Conservation (phyloP, 2,797 vertebrate genomes). For the Characodon lateralis region DNA sequence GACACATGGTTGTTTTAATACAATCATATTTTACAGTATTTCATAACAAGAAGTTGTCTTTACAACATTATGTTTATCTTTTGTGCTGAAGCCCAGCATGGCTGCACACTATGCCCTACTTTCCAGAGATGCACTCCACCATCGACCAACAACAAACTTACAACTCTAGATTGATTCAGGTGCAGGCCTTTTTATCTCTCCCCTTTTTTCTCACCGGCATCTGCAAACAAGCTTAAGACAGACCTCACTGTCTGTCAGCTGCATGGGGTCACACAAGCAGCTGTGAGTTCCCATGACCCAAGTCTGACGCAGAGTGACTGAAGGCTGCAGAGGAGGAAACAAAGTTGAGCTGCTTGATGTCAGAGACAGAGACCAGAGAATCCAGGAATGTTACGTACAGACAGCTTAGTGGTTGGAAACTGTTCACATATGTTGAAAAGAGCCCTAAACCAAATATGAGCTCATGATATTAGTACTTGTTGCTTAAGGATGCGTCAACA, state of each 20-base stretch:
- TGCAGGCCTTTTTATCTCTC: constrained; percentile 47
- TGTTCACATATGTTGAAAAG: not conserved
- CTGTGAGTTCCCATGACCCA: constrained; percentile 75
- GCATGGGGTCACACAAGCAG: constrained; percentile 59
- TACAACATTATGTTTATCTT: constrained; percentile 7
- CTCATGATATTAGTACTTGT: not conserved
- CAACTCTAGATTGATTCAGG: constrained; percentile 67
- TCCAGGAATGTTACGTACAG: not conserved
- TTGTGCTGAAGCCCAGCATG: constrained; percentile 35
- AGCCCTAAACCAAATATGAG: not conserved
- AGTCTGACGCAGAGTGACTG: constrained; percentile 44
- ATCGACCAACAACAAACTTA: constrained; percentile 40
- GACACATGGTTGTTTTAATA: not conserved
- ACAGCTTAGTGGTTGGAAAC: not conserved
- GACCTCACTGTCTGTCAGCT: constrained; percentile 46
- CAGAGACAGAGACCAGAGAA: constrained; percentile 17
- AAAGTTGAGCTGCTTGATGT: constrained; percentile 40
- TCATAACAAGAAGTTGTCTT: not conserved
- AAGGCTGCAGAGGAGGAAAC: constrained; percentile 41
- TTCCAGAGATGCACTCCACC: constrained; percentile 20
- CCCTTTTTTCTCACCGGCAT: constrained; percentile 6
- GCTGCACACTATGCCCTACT: constrained; percentile 52
- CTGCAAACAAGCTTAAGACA: constrained; percentile 56
- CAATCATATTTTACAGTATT: not conserved
- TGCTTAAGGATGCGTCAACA: not conserved